A percentile compares a stretch with the other conserved stretches of the same genome.
Evolutionary conservation across 2,113 vertebrate genomes (phyloP).

Genomic region (Danionella cerebrum): DNA sequence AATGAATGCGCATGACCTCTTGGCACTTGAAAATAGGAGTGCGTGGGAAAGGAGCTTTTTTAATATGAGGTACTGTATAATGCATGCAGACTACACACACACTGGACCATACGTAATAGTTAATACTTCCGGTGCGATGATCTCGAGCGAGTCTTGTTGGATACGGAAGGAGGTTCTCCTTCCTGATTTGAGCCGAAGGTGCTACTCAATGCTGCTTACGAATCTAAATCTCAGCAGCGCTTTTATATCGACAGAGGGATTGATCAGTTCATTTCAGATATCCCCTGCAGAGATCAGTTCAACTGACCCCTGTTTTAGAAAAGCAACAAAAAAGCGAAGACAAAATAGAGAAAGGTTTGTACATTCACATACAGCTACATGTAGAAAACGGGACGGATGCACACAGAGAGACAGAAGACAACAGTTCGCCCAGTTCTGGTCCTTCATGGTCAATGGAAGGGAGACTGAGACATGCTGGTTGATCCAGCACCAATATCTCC

Average conservation of each 20-base stretch:
- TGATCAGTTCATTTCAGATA: slow-evolving; percentile 29
- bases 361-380: slow-evolving; percentile 66
- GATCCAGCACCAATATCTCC: slow-evolving; percentile 12
- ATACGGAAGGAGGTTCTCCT: neutral
- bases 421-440: slow-evolving; percentile 36
- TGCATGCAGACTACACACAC: slow-evolving; percentile 50
- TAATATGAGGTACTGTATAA: slow-evolving; percentile 44
- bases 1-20: slow-evolving; percentile 39
- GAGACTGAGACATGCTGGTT: slow-evolving; percentile 45
- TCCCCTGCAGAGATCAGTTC: slow-evolving; percentile 44
- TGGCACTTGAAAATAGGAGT: slow-evolving; percentile 57
- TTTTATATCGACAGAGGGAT: neutral
- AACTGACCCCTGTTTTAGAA: slow-evolving; percentile 41
- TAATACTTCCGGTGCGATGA: slow-evolving; percentile 32
- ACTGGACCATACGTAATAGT: slow-evolving; percentile 38
- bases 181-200: slow-evolving; percentile 9
- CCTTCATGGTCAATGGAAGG: slow-evolving; percentile 3
- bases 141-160: slow-evolving; percentile 9
- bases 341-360: slow-evolving; percentile 51
- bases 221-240: slow-evolving; percentile 9
- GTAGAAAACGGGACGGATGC: slow-evolving; percentile 49
- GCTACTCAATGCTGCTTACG: slow-evolving; percentile 7
- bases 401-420: slow-evolving; percentile 40
- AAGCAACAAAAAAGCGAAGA: slow-evolving; percentile 44
- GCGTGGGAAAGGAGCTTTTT: slow-evolving; percentile 42